phyloP scores from a whole-genome alignment of 2,797 vertebrate genomes.

The Aldrovandia affinis region DNA sequence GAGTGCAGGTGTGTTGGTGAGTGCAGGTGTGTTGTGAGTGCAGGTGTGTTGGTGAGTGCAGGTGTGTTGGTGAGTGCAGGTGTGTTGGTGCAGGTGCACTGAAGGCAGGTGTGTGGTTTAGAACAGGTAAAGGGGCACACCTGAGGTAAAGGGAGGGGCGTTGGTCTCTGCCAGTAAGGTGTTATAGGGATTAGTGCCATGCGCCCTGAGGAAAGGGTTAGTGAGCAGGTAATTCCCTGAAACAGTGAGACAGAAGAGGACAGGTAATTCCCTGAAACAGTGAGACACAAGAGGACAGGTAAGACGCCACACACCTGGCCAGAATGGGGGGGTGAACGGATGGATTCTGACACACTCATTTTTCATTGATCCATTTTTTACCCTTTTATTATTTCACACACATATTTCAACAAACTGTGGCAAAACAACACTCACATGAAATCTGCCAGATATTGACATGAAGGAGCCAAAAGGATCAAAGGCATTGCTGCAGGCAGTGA shows the following conservation, averaged over 20 bases:
- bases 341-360: not conserved
- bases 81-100: not conserved
- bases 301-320: constrained; percentile 47
- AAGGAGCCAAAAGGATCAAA: not conserved
- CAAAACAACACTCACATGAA: not conserved
- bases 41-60: not conserved
- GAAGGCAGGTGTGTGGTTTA: not conserved
- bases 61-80: not conserved
- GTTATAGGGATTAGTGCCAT: constrained; percentile 99
- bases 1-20: not conserved
- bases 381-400: not conserved
- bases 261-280: constrained; percentile 91
- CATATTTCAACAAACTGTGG: not conserved
- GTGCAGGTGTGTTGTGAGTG: not conserved
- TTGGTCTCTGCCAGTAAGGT: constrained; percentile 99
- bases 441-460: not conserved
- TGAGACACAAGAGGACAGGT: constrained; percentile 76
- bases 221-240: constrained; percentile 99
- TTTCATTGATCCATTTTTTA: not conserved
- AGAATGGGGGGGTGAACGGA: not conserved
- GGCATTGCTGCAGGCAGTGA: not conserved
- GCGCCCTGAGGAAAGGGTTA: constrained; percentile 99
- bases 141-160: constrained; percentile 99
- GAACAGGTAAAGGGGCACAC: constrained; percentile 60
- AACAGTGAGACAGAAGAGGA: constrained; percentile 83